These are phyloP conservation scores for Agrochola circellaris DNA, from an alignment of 2,888 invertebrate species.

Conservation along the genomic window DNA sequence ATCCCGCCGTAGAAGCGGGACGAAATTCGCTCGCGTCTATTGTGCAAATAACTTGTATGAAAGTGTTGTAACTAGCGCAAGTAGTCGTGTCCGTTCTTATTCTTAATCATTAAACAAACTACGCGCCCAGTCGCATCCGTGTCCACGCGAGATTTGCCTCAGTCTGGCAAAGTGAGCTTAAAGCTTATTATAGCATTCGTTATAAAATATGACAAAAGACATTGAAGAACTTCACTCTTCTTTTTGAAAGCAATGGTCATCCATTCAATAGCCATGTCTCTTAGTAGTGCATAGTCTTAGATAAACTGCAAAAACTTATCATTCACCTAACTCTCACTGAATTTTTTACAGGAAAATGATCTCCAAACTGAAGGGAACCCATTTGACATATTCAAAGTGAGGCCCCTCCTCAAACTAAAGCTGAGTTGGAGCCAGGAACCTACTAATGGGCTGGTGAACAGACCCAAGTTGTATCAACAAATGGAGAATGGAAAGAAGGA, in stretches of 20 bases:
- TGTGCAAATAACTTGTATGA: not conserved
- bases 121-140: no score
- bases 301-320: not conserved
- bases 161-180: not conserved
- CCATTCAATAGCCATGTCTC: not conserved
- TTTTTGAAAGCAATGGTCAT: not conserved
- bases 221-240: not conserved
- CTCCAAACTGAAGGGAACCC: slow-evolving; percentile 89
- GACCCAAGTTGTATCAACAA: slow-evolving; percentile 91
- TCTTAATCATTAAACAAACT: not conserved
- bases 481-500: slow-evolving; percentile 86
- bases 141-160: not conserved
- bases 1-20: no score
- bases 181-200: not conserved
- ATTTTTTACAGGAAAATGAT: slow-evolving; percentile 82
- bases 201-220: not conserved
- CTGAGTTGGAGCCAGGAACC: slow-evolving; percentile 95
- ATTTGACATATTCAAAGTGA: slow-evolving; percentile 94
- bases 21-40: not conserved
- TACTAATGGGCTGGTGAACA: slow-evolving; percentile 92
- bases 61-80: not conserved
- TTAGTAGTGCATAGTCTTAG: not conserved
- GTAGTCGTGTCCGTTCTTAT: no score
- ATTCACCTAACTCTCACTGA: not conserved
- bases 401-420: slow-evolving; percentile 96